These are phyloP conservation scores for Glaucidium brasilianum DNA, from an alignment of 2,113 vertebrate species.

Conservation along the genomic window DNA sequence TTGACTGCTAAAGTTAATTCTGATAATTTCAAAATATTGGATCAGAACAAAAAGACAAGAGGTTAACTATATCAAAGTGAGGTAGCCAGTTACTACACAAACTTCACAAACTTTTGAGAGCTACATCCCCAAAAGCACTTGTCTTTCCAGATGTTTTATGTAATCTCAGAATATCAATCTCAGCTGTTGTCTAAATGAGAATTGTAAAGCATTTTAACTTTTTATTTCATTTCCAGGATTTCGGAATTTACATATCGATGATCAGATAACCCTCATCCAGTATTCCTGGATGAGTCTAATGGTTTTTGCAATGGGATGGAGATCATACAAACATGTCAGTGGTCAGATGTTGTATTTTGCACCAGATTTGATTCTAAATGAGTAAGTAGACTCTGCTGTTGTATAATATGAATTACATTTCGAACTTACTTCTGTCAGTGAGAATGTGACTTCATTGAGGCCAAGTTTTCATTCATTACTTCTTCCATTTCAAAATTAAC, in stretches of 20 bases:
- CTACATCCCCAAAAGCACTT: neutral
- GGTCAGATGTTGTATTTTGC: slow-evolving; percentile 95
- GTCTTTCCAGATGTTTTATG: neutral
- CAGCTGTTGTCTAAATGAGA: neutral
- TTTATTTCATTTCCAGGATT: slow-evolving; percentile 80
- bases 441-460: neutral
- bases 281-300: slow-evolving; percentile 99
- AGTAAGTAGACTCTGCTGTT: slow-evolving; percentile 82
- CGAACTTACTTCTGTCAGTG: neutral
- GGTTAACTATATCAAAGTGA: neutral
- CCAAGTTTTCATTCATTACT: neutral
- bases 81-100: neutral
- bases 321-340: slow-evolving; percentile 93
- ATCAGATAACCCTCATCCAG: slow-evolving; percentile 99
- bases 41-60: neutral
- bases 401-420: neutral
- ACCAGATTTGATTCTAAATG: slow-evolving; percentile 91
- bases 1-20: neutral
- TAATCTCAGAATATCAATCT: neutral
- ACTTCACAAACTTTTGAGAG: neutral
- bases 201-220: neutral
- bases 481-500: neutral
- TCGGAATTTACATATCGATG: slow-evolving; percentile 91
- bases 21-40: neutral
- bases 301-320: slow-evolving; percentile 95